These are phyloP conservation scores for Zeugodacus cucurbitae DNA, from an alignment of 1,140 invertebrate genomes.

Conservation along the genomic window DNA sequence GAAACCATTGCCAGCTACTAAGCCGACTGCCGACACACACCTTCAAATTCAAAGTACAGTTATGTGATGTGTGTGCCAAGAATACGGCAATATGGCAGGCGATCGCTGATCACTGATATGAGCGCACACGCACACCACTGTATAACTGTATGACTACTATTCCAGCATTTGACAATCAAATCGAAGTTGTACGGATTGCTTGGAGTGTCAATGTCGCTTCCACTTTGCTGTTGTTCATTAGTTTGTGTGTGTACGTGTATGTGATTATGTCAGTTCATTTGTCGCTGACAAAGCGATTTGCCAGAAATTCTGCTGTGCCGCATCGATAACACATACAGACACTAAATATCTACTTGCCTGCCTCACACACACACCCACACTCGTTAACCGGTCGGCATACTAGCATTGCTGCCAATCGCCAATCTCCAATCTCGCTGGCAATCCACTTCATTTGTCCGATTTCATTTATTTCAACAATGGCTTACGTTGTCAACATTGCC, in stretches of 20 bases:
- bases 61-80: background rate
- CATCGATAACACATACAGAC: background rate
- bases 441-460: background rate
- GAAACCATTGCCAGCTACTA: background rate
- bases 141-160: background rate
- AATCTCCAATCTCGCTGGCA: background rate
- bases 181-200: background rate
- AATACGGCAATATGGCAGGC: background rate
- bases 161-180: background rate
- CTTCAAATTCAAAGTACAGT: background rate
- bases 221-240: background rate
- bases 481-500: slow-evolving; percentile 20
- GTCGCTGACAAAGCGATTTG: slow-evolving; percentile 36
- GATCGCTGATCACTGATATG: background rate
- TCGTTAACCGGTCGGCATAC: background rate
- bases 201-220: background rate
- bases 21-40: background rate
- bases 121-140: background rate
- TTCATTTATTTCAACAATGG: slow-evolving; percentile 33
- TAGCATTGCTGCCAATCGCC: background rate
- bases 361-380: background rate
- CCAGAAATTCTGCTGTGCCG: background rate
- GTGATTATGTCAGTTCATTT: background rate
- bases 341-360: background rate
- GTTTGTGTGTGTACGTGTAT: background rate